Conservation (phyloP, 2,888 invertebrate genomes). For the Eupeodes latifasciatus region DNA sequence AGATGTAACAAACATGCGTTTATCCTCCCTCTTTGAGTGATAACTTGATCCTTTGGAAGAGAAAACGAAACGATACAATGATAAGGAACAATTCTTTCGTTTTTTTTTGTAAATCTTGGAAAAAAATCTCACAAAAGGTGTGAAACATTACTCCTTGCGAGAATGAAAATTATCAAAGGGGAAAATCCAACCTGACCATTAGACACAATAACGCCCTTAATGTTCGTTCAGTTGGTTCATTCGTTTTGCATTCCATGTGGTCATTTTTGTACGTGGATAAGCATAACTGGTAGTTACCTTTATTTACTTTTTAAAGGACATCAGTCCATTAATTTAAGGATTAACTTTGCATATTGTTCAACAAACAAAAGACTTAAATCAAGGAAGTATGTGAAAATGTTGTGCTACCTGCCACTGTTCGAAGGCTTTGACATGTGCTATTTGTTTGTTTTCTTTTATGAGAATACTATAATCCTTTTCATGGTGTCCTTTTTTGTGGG, state of each 20-base stretch:
- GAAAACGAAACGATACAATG: constrained; percentile 4
- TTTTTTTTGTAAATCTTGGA: not conserved
- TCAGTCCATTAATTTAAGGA: constrained; percentile 73
- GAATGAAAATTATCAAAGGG: not conserved
- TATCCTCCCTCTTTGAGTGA: constrained; percentile 34
- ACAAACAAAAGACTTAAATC: constrained; percentile 42
- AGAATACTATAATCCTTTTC: constrained; percentile 67
- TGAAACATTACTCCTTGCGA: constrained; percentile 36
- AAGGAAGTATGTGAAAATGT: constrained; percentile 4
- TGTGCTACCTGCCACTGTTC: constrained; percentile 51
- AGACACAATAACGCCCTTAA: constrained; percentile 39
- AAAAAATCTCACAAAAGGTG: constrained; percentile 54
- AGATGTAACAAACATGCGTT: constrained; percentile 64
- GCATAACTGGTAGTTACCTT: not conserved
- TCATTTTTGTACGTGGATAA: not conserved
- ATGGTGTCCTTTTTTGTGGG: constrained; percentile 42
- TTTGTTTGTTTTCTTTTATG: constrained; percentile 59
- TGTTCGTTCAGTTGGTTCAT: constrained; percentile 3
- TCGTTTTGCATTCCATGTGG: constrained; percentile 42
- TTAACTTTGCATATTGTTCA: constrained; percentile 54
- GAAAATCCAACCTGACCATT: constrained; percentile 34
- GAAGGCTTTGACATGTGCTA: constrained; percentile 65
- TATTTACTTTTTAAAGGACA: constrained; percentile 40
- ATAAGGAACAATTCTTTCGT: constrained; percentile 7
- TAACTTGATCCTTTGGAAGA: constrained; percentile 66